phyloP scores from a whole-genome alignment of 2,888 invertebrate genomes.

The Resseliella maxima region DNA sequence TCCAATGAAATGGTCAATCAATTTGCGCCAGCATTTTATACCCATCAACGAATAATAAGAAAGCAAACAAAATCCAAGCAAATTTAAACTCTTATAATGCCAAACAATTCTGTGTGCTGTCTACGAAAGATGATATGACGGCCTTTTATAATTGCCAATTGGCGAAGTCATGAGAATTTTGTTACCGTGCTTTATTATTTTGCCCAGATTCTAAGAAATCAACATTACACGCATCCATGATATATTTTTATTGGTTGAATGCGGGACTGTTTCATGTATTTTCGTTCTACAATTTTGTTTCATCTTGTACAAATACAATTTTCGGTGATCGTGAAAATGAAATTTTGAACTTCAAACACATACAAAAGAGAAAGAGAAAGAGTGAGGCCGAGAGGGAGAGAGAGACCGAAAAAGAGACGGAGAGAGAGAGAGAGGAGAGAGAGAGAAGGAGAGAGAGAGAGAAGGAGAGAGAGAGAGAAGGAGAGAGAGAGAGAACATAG shows the following conservation, averaged over 20 bases:
- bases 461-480: too few species aligned
- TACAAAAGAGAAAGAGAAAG: too few species aligned
- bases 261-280: not conserved
- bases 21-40: conserved; percentile 15
- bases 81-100: not conserved
- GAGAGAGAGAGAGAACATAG: too few species aligned
- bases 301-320: not conserved
- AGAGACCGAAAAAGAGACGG: too few species aligned
- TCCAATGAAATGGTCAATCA: conserved; percentile 51
- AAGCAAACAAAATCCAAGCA: conserved; percentile 37
- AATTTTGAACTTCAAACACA: too few species aligned
- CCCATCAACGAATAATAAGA: conserved; percentile 25
- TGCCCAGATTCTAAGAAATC: conserved; percentile 24
- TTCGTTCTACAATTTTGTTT: not conserved
- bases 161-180: conserved; percentile 50
- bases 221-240: conserved; percentile 1
- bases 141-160: conserved; percentile 52
- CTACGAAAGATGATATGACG: not conserved
- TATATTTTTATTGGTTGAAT: not conserved
- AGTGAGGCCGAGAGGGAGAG: too few species aligned
- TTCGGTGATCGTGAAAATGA: not conserved
- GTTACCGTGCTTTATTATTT: conserved; percentile 36
- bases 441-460: too few species aligned
- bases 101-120: not conserved
- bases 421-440: too few species aligned